Percentiles rank a stretch among this genome's conserved stretches.
phyloP scores from a whole-genome alignment of 2,113 vertebrate species.

The Dasyornis broadbenti region DNA sequence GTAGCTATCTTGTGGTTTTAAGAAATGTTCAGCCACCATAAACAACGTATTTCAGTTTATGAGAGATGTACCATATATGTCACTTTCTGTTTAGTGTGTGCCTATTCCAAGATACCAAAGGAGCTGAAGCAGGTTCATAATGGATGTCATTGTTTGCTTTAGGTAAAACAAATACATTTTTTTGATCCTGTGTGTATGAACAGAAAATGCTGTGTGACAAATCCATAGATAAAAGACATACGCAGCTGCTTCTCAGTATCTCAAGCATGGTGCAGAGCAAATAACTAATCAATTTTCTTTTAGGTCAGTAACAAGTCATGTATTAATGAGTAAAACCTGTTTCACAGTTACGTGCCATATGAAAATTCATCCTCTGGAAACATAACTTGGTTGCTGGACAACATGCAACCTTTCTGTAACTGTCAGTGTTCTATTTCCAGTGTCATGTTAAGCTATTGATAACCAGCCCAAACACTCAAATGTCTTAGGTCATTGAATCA shows the following conservation, averaged over 20 bases:
- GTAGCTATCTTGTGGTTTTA: background rate
- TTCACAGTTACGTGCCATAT: constrained; percentile 10
- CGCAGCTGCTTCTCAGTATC: constrained; percentile 41
- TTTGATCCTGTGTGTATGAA: constrained; percentile 17
- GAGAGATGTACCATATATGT: background rate
- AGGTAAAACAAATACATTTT: constrained; percentile 69
- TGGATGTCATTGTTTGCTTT: constrained; percentile 74
- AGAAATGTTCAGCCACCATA: background rate
- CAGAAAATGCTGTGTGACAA: constrained; percentile 45
- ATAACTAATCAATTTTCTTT: constrained; percentile 65
- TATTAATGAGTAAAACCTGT: constrained; percentile 31
- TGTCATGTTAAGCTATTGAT: background rate
- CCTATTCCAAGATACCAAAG: constrained; percentile 72
- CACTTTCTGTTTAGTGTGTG: constrained; percentile 60
- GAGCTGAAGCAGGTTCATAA: constrained; percentile 59
- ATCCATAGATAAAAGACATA: constrained; percentile 61
- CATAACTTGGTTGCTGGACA: constrained; percentile 69
- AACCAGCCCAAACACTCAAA: constrained; percentile 6
- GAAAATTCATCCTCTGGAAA: constrained; percentile 29
- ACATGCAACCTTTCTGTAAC: background rate
- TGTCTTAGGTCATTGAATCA: constrained; percentile 38
- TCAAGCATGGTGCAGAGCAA: constrained; percentile 59
- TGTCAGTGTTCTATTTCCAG: background rate
- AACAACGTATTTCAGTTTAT: background rate
- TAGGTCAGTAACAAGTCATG: constrained; percentile 30